Base-by-base conservation (phyloP, 1,140 invertebrate species). In the Arctopsyche grandis region DNA sequence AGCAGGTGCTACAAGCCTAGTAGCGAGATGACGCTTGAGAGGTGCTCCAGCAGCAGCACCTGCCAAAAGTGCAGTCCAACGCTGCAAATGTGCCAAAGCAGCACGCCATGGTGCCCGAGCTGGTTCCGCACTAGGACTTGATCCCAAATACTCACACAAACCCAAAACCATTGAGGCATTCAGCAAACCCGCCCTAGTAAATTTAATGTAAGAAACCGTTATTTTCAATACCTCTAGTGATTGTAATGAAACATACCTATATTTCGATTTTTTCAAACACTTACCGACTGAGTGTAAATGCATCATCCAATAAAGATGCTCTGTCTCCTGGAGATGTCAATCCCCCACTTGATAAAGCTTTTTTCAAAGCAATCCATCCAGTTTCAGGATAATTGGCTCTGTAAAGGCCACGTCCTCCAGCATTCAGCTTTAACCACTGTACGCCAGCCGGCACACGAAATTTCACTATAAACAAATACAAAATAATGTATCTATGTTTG, bases 231-330 rank as follows among this genome's bases (percentile, higher is more conserved):
- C n/a, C n/a, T n/a, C n/a, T n/a, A n/a, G 29, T 38, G 7, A 38
- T 38, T 38, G 29, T 38, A 38, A 38, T 38, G 29, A 4, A 38
- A 38, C 29, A 7, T 38, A 38, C 29, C 1, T 38, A 38, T 38
- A 7, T 38, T 38, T 1, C 7, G 7, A 4, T 38, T 38, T 38
- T 1, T 38, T 38, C 7, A 7, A 38, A 38, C 1, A 7, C 81
- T 83, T 87, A 92, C 92, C 91, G 91, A 86, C 91, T 92, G 0
- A 95, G 86, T 0, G 93, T 92, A 83, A 95, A 94, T 0, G 92
- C 93, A 85, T 95, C 94, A 84, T 95, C 93, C 29, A 95, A 89
- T 5, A 95, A 87, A 86, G 90, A 93, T 0, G 93, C 93, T 78
- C 94, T 87, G 85, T 95, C 94, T 9, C 93, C 91, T 4, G 93